Evolutionary conservation across 2,888 invertebrate genomes (phyloP), one percentile per base, ranked within the genome.

Genomic region (Thyatira batis): DNA sequence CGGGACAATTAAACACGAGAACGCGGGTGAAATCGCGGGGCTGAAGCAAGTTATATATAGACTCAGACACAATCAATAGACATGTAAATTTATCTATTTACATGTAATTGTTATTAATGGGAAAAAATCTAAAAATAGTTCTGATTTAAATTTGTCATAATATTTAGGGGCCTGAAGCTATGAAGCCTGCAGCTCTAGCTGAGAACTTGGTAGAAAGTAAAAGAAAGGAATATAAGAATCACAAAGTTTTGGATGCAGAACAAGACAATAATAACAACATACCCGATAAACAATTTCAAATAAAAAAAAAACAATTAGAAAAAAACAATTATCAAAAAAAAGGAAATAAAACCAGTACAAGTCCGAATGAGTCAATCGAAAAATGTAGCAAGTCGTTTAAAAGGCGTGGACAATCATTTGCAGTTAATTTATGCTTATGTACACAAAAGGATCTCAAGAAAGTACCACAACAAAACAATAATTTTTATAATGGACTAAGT

Each of bases 361-460:
- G 27, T 52, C 46, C 62, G 20, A 58, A 49, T 25, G 49, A 52
- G 8, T 52, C 54, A 45, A 39, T 57, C 5, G 71, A 74, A 20
- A 74, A 66, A 52, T 53, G 61, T 21, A 56, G 53, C 3, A 81
- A 71, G 59, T 57, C 62, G 30, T 57, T 45, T 30, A 78, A 72
- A 64, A 75, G 67, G 48, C 39, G 52, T 21, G 66, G 61, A 23
- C 80, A 82, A 49, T 66, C 80, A 3, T 88, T 78, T 66, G 80
- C 89, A 45, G 84, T 89, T 1, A 89, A 89, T 59, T 53, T 89
- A 53, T 91, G 91, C 65, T 64, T 91, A 45, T 88, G 82, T 21
- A 58, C 70, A 39, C 73, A 75, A 58, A 82, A 74, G 56, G 61
- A 71, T 27, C 51, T 63, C 21, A 65, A 62, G 27, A 67, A 69